Percentiles rank a stretch among this genome's conserved stretches.
These are phyloP conservation scores for Etheostoma perlongum DNA, from an alignment of 2,797 vertebrate genomes.

Conservation along the genomic window DNA sequence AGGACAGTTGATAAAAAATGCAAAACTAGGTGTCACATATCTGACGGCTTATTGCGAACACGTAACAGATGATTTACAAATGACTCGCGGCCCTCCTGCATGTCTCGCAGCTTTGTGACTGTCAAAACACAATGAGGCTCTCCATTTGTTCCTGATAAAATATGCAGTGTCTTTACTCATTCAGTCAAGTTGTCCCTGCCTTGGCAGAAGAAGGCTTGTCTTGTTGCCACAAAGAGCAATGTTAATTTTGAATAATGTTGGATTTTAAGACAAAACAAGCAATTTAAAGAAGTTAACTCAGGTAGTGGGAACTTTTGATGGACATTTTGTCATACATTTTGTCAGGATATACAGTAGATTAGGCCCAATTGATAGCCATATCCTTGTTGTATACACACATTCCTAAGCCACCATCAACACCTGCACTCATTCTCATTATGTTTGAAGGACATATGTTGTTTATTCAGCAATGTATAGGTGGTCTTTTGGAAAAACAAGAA, in stretches of 20 bases:
- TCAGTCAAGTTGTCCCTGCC: not conserved
- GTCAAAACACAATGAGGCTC: slow-evolving; percentile 27
- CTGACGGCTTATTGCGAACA: slow-evolving; percentile 39
- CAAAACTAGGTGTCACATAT: slow-evolving; percentile 38
- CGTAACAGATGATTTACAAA: slow-evolving; percentile 43
- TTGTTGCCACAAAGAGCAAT: not conserved
- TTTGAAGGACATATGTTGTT: slow-evolving; percentile 25
- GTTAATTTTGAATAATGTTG: not conserved
- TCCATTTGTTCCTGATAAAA: slow-evolving; percentile 25
- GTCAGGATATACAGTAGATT: too few relatives aligned
- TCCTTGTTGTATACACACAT: not conserved
- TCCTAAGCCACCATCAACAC: not conserved
- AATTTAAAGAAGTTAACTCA: not conserved
- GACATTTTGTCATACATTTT: not conserved
- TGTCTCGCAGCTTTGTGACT: slow-evolving; percentile 43
- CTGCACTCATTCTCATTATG: slow-evolving; percentile 16
- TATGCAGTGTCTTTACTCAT: slow-evolving; percentile 1
- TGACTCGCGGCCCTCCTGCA: slow-evolving; percentile 37
- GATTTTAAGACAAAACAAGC: not conserved
- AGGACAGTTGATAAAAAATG: slow-evolving; percentile 33
- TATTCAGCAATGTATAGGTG: slow-evolving; percentile 25
- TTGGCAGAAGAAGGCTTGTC: not conserved
- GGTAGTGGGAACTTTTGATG: not conserved
- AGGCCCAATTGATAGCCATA: not conserved
- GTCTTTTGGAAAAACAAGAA: slow-evolving; percentile 12